Evolutionary conservation across 1,140 invertebrate species (phyloP).

Genomic region (Rhynchophorus ferrugineus): DNA sequence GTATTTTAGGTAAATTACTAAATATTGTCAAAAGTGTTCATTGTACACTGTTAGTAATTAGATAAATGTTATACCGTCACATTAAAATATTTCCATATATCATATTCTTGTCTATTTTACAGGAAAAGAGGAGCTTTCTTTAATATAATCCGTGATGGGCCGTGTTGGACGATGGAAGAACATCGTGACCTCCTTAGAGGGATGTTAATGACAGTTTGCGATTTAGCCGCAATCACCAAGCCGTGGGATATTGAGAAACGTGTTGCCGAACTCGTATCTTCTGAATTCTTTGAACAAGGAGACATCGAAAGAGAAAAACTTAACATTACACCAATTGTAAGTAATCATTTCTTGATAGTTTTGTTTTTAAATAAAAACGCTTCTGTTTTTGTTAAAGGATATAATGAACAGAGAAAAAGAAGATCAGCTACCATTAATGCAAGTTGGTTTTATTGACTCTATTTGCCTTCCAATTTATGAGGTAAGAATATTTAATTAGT

Average conservation of each 20-base stretch:
- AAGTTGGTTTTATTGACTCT: constrained; percentile 93
- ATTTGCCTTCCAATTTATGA: constrained; percentile 94
- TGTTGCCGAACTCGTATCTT: constrained; percentile 85
- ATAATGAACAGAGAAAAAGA: constrained; percentile 96
- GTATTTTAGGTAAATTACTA: constrained; percentile 74
- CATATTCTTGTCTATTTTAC: no score
- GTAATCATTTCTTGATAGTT: constrained; percentile 31
- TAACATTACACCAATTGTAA: constrained; percentile 80
- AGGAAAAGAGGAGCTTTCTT: constrained; percentile 80
- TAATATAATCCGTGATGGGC: constrained; percentile 53
- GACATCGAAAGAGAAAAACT: constrained; percentile 83
- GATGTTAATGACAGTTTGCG: constrained; percentile 96
- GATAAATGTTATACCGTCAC: no score
- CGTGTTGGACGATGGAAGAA: constrained; percentile 63
- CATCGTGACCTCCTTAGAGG: constrained; percentile 73
- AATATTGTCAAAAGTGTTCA: neutral
- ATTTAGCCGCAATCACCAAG: constrained; percentile 92
- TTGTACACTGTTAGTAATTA: no score
- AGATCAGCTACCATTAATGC: constrained; percentile 90
- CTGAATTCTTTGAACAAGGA: constrained; percentile 94
- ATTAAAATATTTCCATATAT: no score
- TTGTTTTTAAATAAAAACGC: no score
- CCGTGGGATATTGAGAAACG: constrained; percentile 91
- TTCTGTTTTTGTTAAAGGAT: constrained; percentile 63
- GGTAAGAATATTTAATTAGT: no score